phyloP scores from a whole-genome alignment of 2,888 invertebrate species.

The Leptopilina drosophilae region DNA sequence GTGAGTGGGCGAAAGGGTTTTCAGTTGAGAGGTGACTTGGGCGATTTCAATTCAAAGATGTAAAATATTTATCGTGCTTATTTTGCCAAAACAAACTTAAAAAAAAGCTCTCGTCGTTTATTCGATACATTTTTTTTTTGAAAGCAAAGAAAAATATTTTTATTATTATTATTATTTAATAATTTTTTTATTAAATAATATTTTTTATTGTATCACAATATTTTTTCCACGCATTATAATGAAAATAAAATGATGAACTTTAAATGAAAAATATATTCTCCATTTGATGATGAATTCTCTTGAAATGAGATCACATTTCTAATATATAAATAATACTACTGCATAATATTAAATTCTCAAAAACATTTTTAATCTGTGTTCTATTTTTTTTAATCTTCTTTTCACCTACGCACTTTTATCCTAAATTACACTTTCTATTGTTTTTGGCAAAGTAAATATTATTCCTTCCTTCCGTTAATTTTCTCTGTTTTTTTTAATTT shows the following conservation, averaged over 20 bases:
- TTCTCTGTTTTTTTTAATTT: too few species aligned
- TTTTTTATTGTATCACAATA: not conserved
- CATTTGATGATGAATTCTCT: not conserved
- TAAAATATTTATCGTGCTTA: not conserved
- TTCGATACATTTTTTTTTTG: not conserved
- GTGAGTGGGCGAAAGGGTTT: constrained; percentile 12
- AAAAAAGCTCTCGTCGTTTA: constrained; percentile 1
- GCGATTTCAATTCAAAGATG: not conserved
- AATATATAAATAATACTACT: not conserved
- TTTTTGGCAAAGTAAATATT: too few species aligned
- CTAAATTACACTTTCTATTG: not conserved
- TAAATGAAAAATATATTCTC: not conserved
- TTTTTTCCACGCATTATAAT: not conserved
- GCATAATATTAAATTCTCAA: not conserved
- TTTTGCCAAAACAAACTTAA: constrained; percentile 11
- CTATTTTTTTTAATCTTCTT: not conserved
- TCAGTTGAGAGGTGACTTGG: not conserved
- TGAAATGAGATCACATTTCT: not conserved
- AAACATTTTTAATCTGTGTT: not conserved
- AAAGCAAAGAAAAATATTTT: not conserved
- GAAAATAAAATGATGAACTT: not conserved
- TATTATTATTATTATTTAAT: not conserved
- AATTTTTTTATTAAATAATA: too few species aligned
- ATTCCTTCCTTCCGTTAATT: too few species aligned
- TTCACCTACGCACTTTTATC: not conserved